Conservation (phyloP, 2,888 invertebrate genomes). For the Phrixothrix hirtus region DNA sequence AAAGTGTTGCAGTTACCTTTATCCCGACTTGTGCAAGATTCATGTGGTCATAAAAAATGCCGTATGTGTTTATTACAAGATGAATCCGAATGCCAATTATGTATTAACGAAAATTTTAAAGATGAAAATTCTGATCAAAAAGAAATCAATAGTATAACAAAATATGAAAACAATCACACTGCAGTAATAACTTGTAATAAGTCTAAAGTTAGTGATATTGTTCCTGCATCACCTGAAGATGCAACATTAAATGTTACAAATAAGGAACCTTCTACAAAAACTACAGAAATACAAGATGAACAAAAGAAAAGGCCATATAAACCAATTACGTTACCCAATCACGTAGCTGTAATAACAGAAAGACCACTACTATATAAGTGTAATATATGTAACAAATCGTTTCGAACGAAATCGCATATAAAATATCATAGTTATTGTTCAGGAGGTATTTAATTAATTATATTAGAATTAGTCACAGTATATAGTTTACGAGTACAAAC, state of each 20-base stretch:
- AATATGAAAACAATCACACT: slow-evolving; percentile 42
- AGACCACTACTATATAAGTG: slow-evolving; percentile 65
- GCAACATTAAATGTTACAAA: neutral
- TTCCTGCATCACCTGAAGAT: neutral
- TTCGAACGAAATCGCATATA: slow-evolving; percentile 68
- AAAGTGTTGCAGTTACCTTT: slow-evolving; percentile 60
- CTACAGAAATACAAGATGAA: neutral
- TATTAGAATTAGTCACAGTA: too few species aligned
- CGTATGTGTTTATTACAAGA: slow-evolving; percentile 71
- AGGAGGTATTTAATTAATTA: slow-evolving; percentile 46
- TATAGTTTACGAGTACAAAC: too few species aligned
- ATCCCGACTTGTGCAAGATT: slow-evolving; percentile 71
- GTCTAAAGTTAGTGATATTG: slow-evolving; percentile 8
- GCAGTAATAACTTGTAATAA: slow-evolving; percentile 48
- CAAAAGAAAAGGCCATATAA: slow-evolving; percentile 35
- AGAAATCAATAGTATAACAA: slow-evolving; percentile 26
- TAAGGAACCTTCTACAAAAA: too few species aligned
- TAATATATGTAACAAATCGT: slow-evolving; percentile 68
- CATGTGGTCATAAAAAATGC: slow-evolving; percentile 77
- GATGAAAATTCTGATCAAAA: slow-evolving; percentile 18
- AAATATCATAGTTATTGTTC: slow-evolving; percentile 69
- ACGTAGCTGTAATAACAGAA: slow-evolving; percentile 52
- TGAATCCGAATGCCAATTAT: slow-evolving; percentile 66
- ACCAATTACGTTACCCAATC: slow-evolving; percentile 42
- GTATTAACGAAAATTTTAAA: slow-evolving; percentile 43